A percentile compares a stretch with the other conserved stretches of the same genome.
phyloP scores from a whole-genome alignment of 1,140 invertebrate species.

The Aricia agestis region DNA sequence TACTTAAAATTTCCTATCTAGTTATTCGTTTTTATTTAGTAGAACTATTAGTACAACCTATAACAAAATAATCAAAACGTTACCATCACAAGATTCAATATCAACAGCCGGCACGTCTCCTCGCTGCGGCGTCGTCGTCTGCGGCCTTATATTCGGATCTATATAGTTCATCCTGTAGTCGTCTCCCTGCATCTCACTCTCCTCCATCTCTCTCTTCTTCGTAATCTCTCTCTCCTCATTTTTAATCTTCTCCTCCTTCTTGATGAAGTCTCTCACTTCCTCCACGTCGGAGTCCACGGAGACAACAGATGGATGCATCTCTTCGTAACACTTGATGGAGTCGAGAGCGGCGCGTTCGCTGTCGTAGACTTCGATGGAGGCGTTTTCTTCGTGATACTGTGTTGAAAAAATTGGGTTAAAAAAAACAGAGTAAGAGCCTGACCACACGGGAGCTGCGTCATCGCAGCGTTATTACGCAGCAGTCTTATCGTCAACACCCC shows the following conservation, averaged over 20 bases:
- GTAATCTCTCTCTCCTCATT: constrained; percentile 46
- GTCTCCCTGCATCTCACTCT: constrained; percentile 65
- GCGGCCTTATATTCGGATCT: constrained; percentile 44
- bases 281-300: constrained; percentile 57
- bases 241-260: constrained; percentile 42
- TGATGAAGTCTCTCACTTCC: constrained; percentile 58
- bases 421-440: no score
- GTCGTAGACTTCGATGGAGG: constrained; percentile 54
- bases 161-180: constrained; percentile 65
- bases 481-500: no score
- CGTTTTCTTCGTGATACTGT: constrained; percentile 68
- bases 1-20: neutral
- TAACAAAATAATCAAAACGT: constrained; percentile 21
- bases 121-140: constrained; percentile 57
- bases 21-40: no score
- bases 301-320: constrained; percentile 42
- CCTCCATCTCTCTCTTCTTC: constrained; percentile 46
- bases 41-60: neutral
- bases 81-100: constrained; percentile 82
- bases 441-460: no score
- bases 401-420: neutral
- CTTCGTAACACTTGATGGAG: constrained; percentile 48
- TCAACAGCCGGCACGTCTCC: constrained; percentile 86
- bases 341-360: constrained; percentile 50
- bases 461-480: no score